Evolutionary conservation across 1,140 invertebrate species (phyloP).

Genomic region (Bombyx mandarina): DNA sequence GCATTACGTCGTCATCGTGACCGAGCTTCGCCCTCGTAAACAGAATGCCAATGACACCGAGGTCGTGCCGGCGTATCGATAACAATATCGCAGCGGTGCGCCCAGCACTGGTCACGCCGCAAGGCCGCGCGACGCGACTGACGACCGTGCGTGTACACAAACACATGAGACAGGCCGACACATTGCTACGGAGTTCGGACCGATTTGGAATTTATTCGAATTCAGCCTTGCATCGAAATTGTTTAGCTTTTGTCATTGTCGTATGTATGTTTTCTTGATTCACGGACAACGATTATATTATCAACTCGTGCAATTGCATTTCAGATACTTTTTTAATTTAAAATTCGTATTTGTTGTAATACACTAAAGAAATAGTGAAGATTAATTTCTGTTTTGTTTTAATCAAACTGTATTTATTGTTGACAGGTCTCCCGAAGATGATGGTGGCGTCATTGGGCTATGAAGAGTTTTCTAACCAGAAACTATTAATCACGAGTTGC

Average conservation of each 20-base stretch:
- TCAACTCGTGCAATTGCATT: no score
- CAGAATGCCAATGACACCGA: conserved; percentile 63
- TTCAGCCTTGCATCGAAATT: not conserved
- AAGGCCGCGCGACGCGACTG: conserved; percentile 56
- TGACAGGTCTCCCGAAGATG: conserved; percentile 5
- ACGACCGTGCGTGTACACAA: conserved; percentile 50
- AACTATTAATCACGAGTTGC: no score
- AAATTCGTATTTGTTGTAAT: no score
- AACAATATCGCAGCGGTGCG: conserved; percentile 33
- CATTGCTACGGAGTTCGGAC: not conserved
- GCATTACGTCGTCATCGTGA: conserved; percentile 34
- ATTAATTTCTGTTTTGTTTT: not conserved
- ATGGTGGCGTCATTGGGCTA: not conserved
- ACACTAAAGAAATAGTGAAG: no score
- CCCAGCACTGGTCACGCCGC: conserved; percentile 50
- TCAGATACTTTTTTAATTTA: no score
- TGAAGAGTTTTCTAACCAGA: no score
- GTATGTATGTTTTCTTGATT: no score
- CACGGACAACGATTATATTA: no score
- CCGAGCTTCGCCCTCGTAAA: conserved; percentile 47
- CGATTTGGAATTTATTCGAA: not conserved
- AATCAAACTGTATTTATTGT: conserved; percentile 11
- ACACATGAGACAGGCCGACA: conserved; percentile 33
- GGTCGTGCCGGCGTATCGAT: conserved; percentile 49
- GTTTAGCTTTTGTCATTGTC: no score